A percentile compares a stretch with the other conserved stretches of the same genome.
phyloP scores from a whole-genome alignment of 2,113 vertebrate genomes.

The Neofelis nebulosa region DNA sequence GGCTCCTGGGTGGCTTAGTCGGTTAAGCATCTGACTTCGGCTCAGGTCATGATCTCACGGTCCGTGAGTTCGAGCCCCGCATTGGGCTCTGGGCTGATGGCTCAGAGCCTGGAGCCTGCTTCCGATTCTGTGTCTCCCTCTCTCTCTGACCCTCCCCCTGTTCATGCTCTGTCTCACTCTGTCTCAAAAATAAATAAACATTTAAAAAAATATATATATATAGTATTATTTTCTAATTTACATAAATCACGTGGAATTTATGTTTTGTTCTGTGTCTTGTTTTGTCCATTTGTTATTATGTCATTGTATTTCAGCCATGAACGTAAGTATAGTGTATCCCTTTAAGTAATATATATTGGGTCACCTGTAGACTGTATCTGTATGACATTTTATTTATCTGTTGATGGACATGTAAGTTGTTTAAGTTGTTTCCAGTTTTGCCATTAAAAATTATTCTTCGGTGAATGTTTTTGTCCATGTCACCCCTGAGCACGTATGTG shows the following conservation, averaged over 20 bases:
- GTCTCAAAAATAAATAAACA: no score
- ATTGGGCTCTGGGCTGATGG: no score
- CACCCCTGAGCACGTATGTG: neutral
- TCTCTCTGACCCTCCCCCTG: no score
- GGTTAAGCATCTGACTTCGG: no score
- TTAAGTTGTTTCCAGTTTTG: neutral
- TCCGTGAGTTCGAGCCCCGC: no score
- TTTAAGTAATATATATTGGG: neutral
- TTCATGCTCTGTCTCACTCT: no score
- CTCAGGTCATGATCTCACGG: no score
- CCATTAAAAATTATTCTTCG: neutral
- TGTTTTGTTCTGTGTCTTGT: neutral
- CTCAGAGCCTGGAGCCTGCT: no score
- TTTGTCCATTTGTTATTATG: neutral
- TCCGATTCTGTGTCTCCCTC: no score
- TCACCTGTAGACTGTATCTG: neutral
- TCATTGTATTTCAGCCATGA: neutral
- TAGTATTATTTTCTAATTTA: neutral
- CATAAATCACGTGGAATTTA: neutral
- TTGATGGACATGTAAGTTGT: neutral
- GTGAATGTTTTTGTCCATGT: neutral
- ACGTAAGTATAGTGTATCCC: neutral
- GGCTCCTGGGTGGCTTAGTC: no score
- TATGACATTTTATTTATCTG: neutral
- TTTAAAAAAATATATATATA: neutral